Conservation (phyloP, 2,888 invertebrate genomes). For the Agapostemon virescens region DNA sequence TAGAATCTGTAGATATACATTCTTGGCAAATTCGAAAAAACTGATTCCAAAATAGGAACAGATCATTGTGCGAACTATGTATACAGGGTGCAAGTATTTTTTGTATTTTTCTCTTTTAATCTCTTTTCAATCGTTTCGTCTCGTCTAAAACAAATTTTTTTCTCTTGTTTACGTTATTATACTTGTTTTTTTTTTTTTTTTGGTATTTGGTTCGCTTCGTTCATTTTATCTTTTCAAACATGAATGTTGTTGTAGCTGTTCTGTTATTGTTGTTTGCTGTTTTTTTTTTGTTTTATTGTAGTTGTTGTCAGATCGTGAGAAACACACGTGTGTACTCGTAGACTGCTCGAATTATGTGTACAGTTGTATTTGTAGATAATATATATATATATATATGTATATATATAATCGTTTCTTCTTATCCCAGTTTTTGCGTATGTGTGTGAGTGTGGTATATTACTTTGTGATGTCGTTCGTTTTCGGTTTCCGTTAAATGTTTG, state of each 20-base stretch:
- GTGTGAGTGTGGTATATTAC: slow-evolving; percentile 26
- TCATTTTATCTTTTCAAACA: slow-evolving; percentile 18
- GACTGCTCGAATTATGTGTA: slow-evolving; percentile 28
- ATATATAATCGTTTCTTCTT: slow-evolving; percentile 42
- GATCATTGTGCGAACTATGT: slow-evolving; percentile 79
- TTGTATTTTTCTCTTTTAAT: slow-evolving; percentile 36
- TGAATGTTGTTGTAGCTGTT: slow-evolving; percentile 16
- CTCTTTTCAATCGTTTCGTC: slow-evolving; percentile 22
- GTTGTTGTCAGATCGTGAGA: slow-evolving; percentile 47
- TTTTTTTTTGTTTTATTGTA: slow-evolving; percentile 21
- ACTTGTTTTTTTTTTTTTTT: slow-evolving; percentile 11
- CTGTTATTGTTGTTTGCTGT: slow-evolving; percentile 22
- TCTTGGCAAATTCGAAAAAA: slow-evolving; percentile 78
- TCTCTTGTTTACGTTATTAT: slow-evolving; percentile 3
- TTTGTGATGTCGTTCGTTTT: slow-evolving; percentile 31
- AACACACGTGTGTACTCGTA: slow-evolving; percentile 51
- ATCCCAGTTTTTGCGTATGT: slow-evolving; percentile 36
- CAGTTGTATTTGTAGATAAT: slow-evolving; percentile 3
- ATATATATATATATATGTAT: slow-evolving; percentile 49
- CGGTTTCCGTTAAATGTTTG: slow-evolving; percentile 25
- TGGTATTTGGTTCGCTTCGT: slow-evolving; percentile 14
- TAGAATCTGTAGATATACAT: slow-evolving; percentile 71
- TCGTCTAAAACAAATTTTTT: slow-evolving; percentile 2
- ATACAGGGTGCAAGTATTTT: slow-evolving; percentile 76
- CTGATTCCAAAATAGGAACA: slow-evolving; percentile 77